These are phyloP conservation scores for Maniola jurtina DNA, from an alignment of 1,140 invertebrate genomes.

Conservation along the genomic window DNA sequence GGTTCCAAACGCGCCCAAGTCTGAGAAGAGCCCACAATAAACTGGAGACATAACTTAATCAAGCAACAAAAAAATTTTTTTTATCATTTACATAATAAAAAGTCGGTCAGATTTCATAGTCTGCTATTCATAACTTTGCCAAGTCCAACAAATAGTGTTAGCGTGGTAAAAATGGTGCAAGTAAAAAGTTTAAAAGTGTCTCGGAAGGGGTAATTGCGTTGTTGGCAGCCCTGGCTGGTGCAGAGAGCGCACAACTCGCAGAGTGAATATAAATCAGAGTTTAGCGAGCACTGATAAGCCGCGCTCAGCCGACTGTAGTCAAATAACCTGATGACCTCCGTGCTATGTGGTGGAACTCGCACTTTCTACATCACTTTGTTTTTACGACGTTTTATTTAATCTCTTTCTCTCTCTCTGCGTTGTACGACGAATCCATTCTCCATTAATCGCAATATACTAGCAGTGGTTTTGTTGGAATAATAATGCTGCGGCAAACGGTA, in stretches of 20 bases:
- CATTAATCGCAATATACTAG: too few species aligned
- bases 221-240: slow-evolving; percentile 29
- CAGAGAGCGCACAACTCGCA: slow-evolving; percentile 33
- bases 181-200: slow-evolving; percentile 21
- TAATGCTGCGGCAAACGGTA: too few species aligned
- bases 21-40: too few species aligned
- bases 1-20: too few species aligned
- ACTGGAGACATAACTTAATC: too few species aligned
- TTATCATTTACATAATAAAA: background rate
- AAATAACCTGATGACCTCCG: slow-evolving; percentile 29
- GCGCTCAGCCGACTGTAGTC: slow-evolving; percentile 37
- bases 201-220: slow-evolving; percentile 25
- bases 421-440: too few species aligned
- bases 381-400: background rate
- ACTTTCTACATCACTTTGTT: background rate
- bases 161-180: slow-evolving; percentile 7
- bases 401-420: too few species aligned
- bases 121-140: slow-evolving; percentile 2
- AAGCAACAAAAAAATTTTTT: background rate
- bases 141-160: slow-evolving; percentile 4
- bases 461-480: too few species aligned
- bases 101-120: slow-evolving; percentile 3
- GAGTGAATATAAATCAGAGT: slow-evolving; percentile 57
- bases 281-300: slow-evolving; percentile 43
- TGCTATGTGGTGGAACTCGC: slow-evolving; percentile 5